Evolutionary conservation across 2,797 vertebrate genomes (phyloP).

Genomic region (Synanceia verrucosa): DNA sequence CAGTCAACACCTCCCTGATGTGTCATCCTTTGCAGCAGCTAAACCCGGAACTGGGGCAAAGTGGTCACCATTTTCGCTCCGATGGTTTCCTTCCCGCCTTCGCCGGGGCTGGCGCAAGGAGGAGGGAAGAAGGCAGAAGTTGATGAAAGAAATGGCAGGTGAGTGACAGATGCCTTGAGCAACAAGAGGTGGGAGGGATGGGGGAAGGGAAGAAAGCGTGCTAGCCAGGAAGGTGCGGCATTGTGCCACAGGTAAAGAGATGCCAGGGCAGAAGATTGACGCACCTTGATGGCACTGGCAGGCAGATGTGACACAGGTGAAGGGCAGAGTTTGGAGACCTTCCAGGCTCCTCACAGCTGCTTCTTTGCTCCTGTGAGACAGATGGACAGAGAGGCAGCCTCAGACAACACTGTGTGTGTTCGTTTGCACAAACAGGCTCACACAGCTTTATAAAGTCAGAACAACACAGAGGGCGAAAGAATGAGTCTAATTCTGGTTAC

Average conservation of each 20-base stretch:
- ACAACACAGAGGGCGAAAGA: not conserved
- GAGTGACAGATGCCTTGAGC: constrained; percentile 81
- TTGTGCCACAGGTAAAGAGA: constrained; percentile 77
- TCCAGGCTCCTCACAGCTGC: constrained; percentile 71
- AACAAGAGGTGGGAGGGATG: constrained; percentile 33
- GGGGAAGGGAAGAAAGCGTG: constrained; percentile 22
- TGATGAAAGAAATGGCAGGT: constrained; percentile 81
- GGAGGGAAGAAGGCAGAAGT: constrained; percentile 40
- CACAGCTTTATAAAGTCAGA: not conserved
- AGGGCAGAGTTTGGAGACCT: constrained; percentile 50
- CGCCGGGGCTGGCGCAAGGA: constrained; percentile 1
- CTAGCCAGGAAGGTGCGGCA: constrained; percentile 48
- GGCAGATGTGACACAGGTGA: constrained; percentile 82
- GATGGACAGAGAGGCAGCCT: constrained; percentile 48
- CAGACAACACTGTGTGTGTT: constrained; percentile 50
- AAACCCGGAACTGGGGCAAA: constrained; percentile 66
- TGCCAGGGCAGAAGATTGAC: constrained; percentile 71
- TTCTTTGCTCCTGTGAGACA: constrained; percentile 67
- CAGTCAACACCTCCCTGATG: constrained; percentile 59
- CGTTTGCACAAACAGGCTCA: constrained; percentile 52
- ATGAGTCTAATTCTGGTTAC: not conserved
- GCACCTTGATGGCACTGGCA: constrained; percentile 77
- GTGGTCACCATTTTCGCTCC: constrained; percentile 66
- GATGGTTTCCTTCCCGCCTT: constrained; percentile 63
- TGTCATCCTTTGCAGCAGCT: constrained; percentile 39